Evolutionary conservation across 2,888 invertebrate species (phyloP), one percentile per base, ranked within the genome.

Genomic region (Lamproptera curius): DNA sequence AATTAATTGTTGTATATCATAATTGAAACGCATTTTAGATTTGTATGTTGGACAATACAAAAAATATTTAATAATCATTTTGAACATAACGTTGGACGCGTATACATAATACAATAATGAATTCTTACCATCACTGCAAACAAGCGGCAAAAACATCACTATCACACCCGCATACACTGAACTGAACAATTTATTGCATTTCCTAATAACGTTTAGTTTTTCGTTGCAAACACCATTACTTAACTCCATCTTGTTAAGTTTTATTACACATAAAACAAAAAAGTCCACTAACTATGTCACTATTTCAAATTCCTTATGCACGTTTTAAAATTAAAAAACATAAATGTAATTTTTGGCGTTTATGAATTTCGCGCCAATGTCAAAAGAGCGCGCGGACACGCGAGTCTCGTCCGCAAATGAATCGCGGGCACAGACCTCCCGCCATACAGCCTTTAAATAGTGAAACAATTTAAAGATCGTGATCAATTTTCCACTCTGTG

Each of bases 121-220:
- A 44, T 39, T 16, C 61, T 67, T 61, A 81, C 84, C 82, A 57
- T 70, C 63, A 64, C 79, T 67, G 17, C 76, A 60, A 23, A 74
- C 73, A 40, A 67, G 72, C 70, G 82, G 77, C 70, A 81, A 72
- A 57, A 74, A 65, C 60, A 63, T 65, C 62, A 79, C 53, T 59
- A 82, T 57, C 53, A 84, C 54, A 57, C 83, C 77, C 80, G 81
- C 80, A 81, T 83, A 77, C 49, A 75, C 46, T 37, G 61, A 63
- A 60, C 65, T 65, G 48, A 55, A 62, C 50, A 70, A 63, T 71
- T 73, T 75, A 52, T 67, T 62, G 56, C 66, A 63, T 58, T 61
- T 62, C 53, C 63, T 69, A 59, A 70, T 66, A 70, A 67, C 57
- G 58, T 51, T 55, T 44, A 43, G 51, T 52, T 62, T 51, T 46